Conservation (phyloP, 2,113 vertebrate species). For the Boulengeromyrus knoepffleri region DNA sequence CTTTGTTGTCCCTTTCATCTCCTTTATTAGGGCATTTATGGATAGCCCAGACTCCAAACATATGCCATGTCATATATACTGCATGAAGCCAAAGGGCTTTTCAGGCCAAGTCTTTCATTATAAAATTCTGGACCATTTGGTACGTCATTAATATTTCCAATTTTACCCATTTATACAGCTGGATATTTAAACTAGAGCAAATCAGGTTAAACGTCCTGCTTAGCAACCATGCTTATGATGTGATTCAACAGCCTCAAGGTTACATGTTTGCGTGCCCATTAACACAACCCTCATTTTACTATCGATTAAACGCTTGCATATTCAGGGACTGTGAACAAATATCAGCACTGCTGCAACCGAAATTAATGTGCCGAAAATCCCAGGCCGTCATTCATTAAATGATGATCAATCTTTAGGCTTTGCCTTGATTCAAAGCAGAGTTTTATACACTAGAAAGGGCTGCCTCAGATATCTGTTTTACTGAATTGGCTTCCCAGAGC, state of each 20-base stretch:
- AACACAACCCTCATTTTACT: neutral
- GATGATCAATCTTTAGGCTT: neutral
- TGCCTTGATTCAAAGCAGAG: neutral
- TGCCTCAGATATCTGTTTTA: neutral
- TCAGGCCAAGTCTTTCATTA: neutral
- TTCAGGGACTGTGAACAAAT: neutral
- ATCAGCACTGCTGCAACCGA: neutral
- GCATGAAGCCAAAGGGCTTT: neutral
- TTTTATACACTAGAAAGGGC: neutral
- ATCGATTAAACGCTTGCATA: neutral
- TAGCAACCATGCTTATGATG: neutral
- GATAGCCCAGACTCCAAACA: neutral
- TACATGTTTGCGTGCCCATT: neutral
- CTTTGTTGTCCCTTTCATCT: neutral
- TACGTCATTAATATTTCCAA: constrained; percentile 6
- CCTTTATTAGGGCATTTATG: neutral
- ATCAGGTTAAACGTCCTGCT: neutral
- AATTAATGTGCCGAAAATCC: neutral
- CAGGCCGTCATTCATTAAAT: neutral
- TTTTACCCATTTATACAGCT: neutral
- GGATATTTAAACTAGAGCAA: constrained; percentile 2
- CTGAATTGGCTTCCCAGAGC: neutral
- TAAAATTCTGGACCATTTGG: neutral
- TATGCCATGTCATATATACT: constrained; percentile 3
- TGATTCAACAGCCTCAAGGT: neutral